Base-by-base conservation (phyloP, 2,888 invertebrate species). In the Ligdia adustata region DNA sequence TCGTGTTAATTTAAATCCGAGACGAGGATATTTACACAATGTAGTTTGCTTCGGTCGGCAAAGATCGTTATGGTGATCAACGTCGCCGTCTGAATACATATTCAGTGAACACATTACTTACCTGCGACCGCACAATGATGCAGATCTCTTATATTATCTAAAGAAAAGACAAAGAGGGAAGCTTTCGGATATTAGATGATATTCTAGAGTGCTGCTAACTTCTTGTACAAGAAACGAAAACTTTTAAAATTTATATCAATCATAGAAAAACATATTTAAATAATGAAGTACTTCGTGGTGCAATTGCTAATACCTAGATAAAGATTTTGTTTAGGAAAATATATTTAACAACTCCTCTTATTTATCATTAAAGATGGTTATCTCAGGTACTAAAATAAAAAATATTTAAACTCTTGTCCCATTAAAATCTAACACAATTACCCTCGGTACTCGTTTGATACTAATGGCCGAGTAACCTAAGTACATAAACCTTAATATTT, bases 61-160 rank as follows among this genome's bases (percentile, higher is more conserved):
- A 46, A 46, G 37, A 45, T 51, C 40, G 26, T 56, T 54, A 56
- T 64, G 67, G 52, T 61, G 64, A 68, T 56, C 64, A 56, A 22
- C 46, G 14, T 58, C 47, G 58, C 55, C 55, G 55, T 65, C 63
- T 64, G 62, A 62, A 74, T 76, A 74, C 70, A 76, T 75, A 78
- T 75, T 79, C 74, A 77, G 61, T 55, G 69, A 62, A 52, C 57
- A 62, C 69, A 72, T 74, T 72, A 75, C 54, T 49, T 47, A 60
- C 55, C 55, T 62, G 57, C 56, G 53, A 61, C 52, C 47, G 59
- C 60, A 60, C 44, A 48, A 57, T 52, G 55, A 54, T 24, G 32
- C 22, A 32, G 14, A 32, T 20, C 28, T 34, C 13, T 14, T 20
- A 40, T n/a, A n/a, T n/a, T n/a, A n/a, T 34, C 20, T 9, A 9